Evolutionary conservation across 92 coral and sea anemone species (phyloP).

Genomic region (Siderastrea radians): DNA sequence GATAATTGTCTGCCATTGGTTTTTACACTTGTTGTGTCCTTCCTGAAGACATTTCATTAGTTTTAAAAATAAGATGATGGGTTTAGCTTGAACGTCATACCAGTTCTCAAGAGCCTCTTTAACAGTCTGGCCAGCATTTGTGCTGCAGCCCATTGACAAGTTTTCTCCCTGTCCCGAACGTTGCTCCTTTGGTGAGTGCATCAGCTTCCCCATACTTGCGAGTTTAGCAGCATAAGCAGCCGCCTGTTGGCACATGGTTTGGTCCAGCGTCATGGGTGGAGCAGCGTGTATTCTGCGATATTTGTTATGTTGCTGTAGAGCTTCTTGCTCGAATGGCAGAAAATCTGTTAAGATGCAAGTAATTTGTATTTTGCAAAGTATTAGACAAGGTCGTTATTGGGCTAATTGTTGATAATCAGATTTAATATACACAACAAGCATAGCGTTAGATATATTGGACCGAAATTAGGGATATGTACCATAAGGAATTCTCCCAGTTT

Average conservation of each 20-base stretch:
- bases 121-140: slow-evolving; percentile 11
- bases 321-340: slow-evolving; percentile 7
- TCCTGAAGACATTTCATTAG: too few relatives aligned
- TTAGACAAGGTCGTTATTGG: too few relatives aligned
- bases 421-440: too few relatives aligned
- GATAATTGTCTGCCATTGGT: too few relatives aligned
- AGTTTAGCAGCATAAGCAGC: slow-evolving; percentile 71
- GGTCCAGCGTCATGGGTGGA: slow-evolving; percentile 71
- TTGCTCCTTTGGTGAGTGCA: slow-evolving; percentile 50
- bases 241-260: slow-evolving; percentile 74
- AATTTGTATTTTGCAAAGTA: not conserved
- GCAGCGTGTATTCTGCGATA: slow-evolving; percentile 75
- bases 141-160: slow-evolving; percentile 67
- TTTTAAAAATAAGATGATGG: not conserved
- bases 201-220: slow-evolving; percentile 40
- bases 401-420: too few relatives aligned
- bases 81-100: not conserved
- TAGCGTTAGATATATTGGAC: too few relatives aligned
- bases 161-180: slow-evolving; percentile 78
- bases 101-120: slow-evolving; percentile 49
- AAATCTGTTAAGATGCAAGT: not conserved
- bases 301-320: slow-evolving; percentile 69
- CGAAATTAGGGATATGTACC: too few relatives aligned
- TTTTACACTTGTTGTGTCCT: too few relatives aligned
- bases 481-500: too few relatives aligned